Evolutionary conservation across 2,888 invertebrate genomes (phyloP), one percentile per base, ranked within the genome.

Genomic region (Neoitamus cyanurus): DNA sequence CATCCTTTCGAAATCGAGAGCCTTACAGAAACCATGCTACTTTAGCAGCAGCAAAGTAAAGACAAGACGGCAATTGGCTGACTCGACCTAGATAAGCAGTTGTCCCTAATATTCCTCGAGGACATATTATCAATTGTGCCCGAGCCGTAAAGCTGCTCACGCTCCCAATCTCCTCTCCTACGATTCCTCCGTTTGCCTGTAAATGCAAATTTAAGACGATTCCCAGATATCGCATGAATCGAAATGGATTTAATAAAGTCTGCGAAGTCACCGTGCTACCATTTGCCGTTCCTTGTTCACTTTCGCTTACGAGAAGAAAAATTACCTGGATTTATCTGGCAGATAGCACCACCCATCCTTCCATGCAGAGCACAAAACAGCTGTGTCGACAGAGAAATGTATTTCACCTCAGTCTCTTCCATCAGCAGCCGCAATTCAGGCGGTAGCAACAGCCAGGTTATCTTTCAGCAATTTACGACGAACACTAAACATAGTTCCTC

Each of bases 191-290:
- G 6, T 58, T 58, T 20, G 4, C 58, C 20, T 58, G 58, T 58
- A 58, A 58, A 58, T 58, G 58, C 58, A 58, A 58, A 58, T 58
- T 58, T 58, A 15, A 58, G 25, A 20, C 15, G 15, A 58, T 58
- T 58, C 11, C 3, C 20, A 58, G 58, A 25, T 58, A 58, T 58
- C 58, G 20, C 58, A 58, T 58, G 58, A 58, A 58, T 58, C 58
- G 58, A 58, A 58, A 58, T 58, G 58, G 58, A 58, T 58, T 58
- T 58, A 58, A 58, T 58, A 58, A 58, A 58, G 58, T 58, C 25
- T 15, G 9, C 9, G 9, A 58, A 58, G 58, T 58, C 58, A 58
- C 58, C 9, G 20, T 25, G 20, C 20, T 58, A 1, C 20, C 58
- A 58, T 25, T 58, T 58, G 7, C 58, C 20, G 58, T 58, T 9